A percentile compares a stretch with the other conserved stretches of the same genome.
Conservation (phyloP, 92 coral and sea anemone species). For the Muricea muricata region DNA sequence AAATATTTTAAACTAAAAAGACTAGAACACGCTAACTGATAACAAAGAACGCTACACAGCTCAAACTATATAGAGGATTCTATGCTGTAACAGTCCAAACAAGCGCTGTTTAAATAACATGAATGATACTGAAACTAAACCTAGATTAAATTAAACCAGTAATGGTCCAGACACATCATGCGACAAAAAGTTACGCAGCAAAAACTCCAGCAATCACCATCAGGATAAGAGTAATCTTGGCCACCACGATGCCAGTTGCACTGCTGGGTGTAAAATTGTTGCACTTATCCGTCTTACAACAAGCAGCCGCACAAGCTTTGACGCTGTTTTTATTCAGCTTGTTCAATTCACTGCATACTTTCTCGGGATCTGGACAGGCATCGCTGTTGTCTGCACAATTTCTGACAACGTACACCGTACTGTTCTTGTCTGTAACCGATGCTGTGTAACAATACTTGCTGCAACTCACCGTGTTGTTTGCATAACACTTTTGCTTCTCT, state of each 20-base stretch:
- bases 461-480: background rate
- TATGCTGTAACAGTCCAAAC: no score
- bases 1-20: no score
- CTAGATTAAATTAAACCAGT: no score
- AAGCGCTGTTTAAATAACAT: no score
- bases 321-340: background rate
- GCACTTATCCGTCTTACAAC: background rate
- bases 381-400: background rate
- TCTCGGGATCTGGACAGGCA: background rate
- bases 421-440: background rate
- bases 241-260: background rate
- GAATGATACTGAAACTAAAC: no score
- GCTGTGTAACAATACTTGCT: background rate
- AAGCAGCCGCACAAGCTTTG: background rate
- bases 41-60: no score
- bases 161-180: background rate
- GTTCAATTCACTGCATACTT: background rate
- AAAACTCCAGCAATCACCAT: background rate
- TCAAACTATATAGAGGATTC: no score
- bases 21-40: no score
- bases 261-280: conserved; percentile 5
- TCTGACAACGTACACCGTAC: background rate
- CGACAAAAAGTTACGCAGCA: background rate
- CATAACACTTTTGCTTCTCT: background rate
- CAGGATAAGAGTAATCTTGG: background rate